These are phyloP conservation scores for Phalacrocorax brasilianus DNA, from an alignment of 2,113 vertebrate genomes.

Conservation along the genomic window DNA sequence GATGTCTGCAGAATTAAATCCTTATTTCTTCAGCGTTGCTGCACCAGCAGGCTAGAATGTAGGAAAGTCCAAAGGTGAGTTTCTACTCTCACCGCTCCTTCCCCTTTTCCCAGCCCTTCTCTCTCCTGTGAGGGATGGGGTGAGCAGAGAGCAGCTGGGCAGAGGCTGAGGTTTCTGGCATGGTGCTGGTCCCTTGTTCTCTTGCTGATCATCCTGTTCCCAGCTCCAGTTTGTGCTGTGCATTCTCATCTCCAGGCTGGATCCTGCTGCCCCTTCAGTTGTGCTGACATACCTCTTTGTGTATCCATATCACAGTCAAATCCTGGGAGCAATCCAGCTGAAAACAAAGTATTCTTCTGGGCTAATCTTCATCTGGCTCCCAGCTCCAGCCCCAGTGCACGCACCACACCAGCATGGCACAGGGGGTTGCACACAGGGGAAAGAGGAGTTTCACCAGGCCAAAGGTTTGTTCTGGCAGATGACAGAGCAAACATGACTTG, in stretches of 20 bases:
- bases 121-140: not conserved
- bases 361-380: not conserved
- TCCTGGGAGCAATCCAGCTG: not conserved
- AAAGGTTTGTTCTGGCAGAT: slow-evolving; percentile 11
- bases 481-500: not conserved
- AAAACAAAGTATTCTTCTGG: not conserved
- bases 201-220: not conserved
- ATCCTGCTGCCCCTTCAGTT: not conserved
- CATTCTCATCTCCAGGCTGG: not conserved
- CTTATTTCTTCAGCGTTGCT: not conserved
- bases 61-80: not conserved
- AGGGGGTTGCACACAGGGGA: not conserved
- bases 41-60: not conserved
- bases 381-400: not conserved
- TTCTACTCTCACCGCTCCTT: not conserved
- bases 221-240: not conserved
- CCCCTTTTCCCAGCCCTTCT: not conserved
- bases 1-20: not conserved
- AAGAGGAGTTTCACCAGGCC: not conserved
- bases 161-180: not conserved
- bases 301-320: not conserved
- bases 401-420: rapidly evolving
- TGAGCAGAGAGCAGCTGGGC: not conserved
- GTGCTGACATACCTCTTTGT: not conserved
- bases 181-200: not conserved